Percentiles rank a stretch among this genome's conserved stretches.
Conservation (phyloP, 2,113 vertebrate genomes). For the Leiothrix lutea region DNA sequence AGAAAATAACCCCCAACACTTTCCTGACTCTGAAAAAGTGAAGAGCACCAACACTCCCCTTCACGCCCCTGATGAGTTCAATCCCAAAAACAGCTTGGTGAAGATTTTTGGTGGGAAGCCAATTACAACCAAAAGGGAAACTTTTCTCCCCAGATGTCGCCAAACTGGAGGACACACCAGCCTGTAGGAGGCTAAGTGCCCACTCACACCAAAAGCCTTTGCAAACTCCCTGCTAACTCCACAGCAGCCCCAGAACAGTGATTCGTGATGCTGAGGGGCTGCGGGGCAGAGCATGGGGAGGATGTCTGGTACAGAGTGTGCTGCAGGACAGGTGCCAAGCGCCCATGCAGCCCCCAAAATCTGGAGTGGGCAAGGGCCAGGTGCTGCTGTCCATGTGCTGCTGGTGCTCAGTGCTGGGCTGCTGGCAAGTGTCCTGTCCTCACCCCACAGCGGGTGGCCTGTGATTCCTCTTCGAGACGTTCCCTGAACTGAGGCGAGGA, state of each 20-base stretch:
- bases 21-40: background rate
- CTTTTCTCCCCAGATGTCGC: background rate
- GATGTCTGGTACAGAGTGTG: rapidly evolving
- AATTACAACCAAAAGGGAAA: background rate
- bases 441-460: rapidly evolving
- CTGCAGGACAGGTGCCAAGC: rapidly evolving
- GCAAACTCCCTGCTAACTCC: background rate
- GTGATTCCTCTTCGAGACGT: background rate
- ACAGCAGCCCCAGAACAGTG: rapidly evolving
- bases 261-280: rapidly evolving
- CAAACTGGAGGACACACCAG: background rate
- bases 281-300: background rate
- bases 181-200: background rate
- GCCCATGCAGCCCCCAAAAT: rapidly evolving
- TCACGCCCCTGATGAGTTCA: rapidly evolving
- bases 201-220: background rate
- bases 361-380: background rate
- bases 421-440: rapidly evolving
- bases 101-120: background rate
- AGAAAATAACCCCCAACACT: background rate
- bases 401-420: background rate
- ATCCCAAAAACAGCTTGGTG: background rate
- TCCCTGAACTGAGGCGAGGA: background rate
- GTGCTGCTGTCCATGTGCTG: rapidly evolving
- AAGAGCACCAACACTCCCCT: background rate